Percentiles rank a stretch among this genome's conserved stretches.
phyloP scores from a whole-genome alignment of 2,797 vertebrate species.

The Bradypodion pumilum region DNA sequence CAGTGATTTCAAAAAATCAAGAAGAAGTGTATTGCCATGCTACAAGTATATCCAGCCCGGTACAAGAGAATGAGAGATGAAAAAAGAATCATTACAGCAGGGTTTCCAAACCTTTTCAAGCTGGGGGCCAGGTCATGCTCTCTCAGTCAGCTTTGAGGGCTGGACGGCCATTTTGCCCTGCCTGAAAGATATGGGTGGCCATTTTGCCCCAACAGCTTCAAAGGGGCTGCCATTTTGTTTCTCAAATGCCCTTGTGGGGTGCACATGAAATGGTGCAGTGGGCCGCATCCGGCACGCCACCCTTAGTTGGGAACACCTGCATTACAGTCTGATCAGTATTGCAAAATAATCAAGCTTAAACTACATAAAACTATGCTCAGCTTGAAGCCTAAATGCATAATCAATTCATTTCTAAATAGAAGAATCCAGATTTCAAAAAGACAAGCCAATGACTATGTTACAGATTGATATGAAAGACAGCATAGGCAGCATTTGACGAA shows the following conservation, averaged over 20 bases:
- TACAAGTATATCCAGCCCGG: not conserved
- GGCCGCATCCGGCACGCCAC: no score
- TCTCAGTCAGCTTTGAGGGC: no score
- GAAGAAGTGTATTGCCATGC: not conserved
- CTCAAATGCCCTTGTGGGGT: no score
- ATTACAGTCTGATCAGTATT: not conserved
- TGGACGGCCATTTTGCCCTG: no score
- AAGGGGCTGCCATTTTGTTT: no score
- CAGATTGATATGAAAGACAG: constrained; percentile 22
- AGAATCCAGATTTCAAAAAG: not conserved
- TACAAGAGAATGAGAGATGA: not conserved
- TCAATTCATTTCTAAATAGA: not conserved
- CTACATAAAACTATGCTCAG: not conserved
- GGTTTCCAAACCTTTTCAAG: no score
- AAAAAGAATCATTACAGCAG: not conserved
- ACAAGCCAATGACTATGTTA: constrained; percentile 8
- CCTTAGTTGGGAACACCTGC: no score
- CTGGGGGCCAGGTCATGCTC: no score
- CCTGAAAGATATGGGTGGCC: no score
- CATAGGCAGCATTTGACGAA: constrained; percentile 11
- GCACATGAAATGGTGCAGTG: no score
- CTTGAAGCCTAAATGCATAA: not conserved
- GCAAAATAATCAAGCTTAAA: not conserved
- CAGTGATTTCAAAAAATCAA: not conserved
- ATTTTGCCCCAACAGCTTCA: no score